Base-by-base conservation (phyloP, 2,113 vertebrate species). In the Percina caprodes region DNA sequence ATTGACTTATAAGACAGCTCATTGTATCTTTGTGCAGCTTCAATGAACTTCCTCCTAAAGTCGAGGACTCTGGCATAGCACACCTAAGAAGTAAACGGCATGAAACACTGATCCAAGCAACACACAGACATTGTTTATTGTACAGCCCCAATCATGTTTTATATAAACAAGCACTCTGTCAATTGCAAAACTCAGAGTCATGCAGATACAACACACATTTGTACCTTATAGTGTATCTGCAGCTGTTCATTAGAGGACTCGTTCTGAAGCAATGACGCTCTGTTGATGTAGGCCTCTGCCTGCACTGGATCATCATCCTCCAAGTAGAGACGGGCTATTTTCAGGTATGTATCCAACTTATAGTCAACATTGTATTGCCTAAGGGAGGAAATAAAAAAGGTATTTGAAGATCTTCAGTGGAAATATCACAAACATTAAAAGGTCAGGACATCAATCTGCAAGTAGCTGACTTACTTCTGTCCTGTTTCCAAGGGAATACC, bases 331-430 rank as follows among this genome's bases (percentile, higher is more conserved):
- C 98, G 96, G 46, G 98, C 98, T 30, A 99, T 99, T 95, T 99
- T 99, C 92, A 99, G 92, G 87, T 99, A 99, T 0, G 98, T 99
- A 77, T 99, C 98, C 89, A 99, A 88, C 84, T 99, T 99, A 90
- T 99, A 99, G 88, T 99, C 98, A 8, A 99, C 98, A 59, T 98
- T 99, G 88, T 99, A 99, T 62, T 99, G 98, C 83, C 98, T 99
- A 89, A 4, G 67, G 54, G 30, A 83, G 79, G 5, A 89, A 77
- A 76, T 42, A 13, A 62, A 78, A 76, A 18, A 15, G 26, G 14
- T 21, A 1, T 33, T 69, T 21, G 82, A 65, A 84, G 14, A 65
- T 0, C 0, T 26, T 42, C 2, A 42, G 10, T 11, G 16, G 2
- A 42, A 68, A 60, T 55, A 33, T 16, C 0, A 52, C 0, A 24